Percentiles rank a stretch among this genome's conserved stretches.
Conservation (phyloP, 2,113 vertebrate genomes). For the Eurystomus gularis region DNA sequence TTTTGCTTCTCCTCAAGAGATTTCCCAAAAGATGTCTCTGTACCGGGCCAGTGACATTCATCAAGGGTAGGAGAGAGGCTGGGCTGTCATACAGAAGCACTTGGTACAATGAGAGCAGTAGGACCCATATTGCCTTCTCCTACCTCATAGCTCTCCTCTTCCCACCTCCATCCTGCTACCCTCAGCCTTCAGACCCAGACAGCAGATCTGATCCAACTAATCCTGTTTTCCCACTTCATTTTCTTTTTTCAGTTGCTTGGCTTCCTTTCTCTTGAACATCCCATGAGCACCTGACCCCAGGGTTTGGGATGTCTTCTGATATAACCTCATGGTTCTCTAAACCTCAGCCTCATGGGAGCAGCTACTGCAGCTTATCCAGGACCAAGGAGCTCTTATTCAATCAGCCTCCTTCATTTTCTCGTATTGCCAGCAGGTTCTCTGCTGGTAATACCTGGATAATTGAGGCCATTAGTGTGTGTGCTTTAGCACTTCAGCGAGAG, state of each 20-base stretch:
- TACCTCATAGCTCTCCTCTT: not conserved
- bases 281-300: not conserved
- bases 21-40: not conserved
- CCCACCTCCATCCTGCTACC: not conserved
- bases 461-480: rapidly evolving
- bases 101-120: too few species aligned
- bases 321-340: not conserved
- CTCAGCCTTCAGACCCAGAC: not conserved
- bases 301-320: not conserved
- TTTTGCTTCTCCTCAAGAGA: not conserved
- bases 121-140: not conserved
- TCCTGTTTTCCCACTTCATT: not conserved
- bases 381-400: not conserved
- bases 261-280: not conserved
- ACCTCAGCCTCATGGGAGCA: not conserved
- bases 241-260: not conserved
- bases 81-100: not conserved
- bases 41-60: not conserved
- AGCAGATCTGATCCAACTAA: not conserved
- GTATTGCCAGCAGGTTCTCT: not conserved
- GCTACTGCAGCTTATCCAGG: not conserved
- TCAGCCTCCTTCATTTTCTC: not conserved
- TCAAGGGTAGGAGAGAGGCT: not conserved
- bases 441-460: not conserved
- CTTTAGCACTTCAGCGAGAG: not conserved